These are phyloP conservation scores for Pediacus dermestoides DNA, from an alignment of 2,888 invertebrate species.

Conservation along the genomic window DNA sequence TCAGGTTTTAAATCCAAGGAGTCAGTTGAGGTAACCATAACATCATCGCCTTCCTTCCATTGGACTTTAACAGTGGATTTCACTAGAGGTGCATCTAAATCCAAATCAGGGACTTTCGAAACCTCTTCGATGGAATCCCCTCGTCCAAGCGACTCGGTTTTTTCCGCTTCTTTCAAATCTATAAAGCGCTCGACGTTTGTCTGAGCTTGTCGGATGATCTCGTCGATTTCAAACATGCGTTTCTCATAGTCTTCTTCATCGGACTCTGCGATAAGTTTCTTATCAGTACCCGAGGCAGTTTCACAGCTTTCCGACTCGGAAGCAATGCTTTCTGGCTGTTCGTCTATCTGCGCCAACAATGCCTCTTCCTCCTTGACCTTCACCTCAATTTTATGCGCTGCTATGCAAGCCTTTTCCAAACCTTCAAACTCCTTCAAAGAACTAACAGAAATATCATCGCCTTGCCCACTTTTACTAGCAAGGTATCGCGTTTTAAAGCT, in stretches of 20 bases:
- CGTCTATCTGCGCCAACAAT: slow-evolving; percentile 57
- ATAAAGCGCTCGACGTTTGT: slow-evolving; percentile 62
- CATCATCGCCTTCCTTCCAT: slow-evolving; percentile 48
- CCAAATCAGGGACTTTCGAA: slow-evolving; percentile 54
- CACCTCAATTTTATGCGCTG: slow-evolving; percentile 77
- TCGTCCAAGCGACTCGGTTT: slow-evolving; percentile 53
- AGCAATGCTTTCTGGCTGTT: slow-evolving; percentile 52
- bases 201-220: slow-evolving; percentile 65
- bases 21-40: slow-evolving; percentile 62
- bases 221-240: slow-evolving; percentile 65
- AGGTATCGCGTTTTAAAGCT: slow-evolving; percentile 72
- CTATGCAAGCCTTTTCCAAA: slow-evolving; percentile 81
- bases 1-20: slow-evolving; percentile 56
- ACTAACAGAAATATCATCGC: slow-evolving; percentile 81
- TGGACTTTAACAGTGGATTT: slow-evolving; percentile 48
- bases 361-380: slow-evolving; percentile 84
- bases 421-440: slow-evolving; percentile 92
- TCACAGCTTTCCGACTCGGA: slow-evolving; percentile 59
- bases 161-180: slow-evolving; percentile 57
- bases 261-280: slow-evolving; percentile 56
- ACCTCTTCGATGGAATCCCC: slow-evolving; percentile 55
- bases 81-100: slow-evolving; percentile 48
- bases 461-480: slow-evolving; percentile 68
- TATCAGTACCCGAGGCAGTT: slow-evolving; percentile 61
- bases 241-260: slow-evolving; percentile 61